Conservation (phyloP, 2,797 vertebrate species). For the Natrix natrix region DNA sequence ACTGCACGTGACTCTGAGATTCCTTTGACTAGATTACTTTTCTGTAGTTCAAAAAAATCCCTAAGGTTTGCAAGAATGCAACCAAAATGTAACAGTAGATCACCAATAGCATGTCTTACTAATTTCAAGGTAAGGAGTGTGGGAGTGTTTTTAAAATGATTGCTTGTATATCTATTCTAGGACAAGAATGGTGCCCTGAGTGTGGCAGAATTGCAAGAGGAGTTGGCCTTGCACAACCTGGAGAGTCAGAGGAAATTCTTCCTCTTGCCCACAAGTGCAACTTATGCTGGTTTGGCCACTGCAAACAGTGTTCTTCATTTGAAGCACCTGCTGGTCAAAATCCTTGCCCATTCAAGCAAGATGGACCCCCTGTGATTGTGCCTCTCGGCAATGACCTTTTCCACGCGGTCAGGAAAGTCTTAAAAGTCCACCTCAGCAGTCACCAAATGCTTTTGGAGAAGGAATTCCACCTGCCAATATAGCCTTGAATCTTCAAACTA, state of each 20-base stretch:
- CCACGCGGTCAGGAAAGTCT: neutral
- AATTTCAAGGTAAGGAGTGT: neutral
- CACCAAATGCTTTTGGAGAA: neutral
- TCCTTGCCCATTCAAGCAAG: conserved; percentile 69
- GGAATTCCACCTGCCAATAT: neutral
- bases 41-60: neutral
- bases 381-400: neutral
- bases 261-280: conserved; percentile 80
- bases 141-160: neutral
- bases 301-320: conserved; percentile 75
- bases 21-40: neutral
- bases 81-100: neutral
- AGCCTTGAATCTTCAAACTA: neutral
- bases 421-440: neutral
- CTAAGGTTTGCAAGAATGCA: neutral
- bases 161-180: conserved; percentile 59
- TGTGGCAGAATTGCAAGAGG: conserved; percentile 75
- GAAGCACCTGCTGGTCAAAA: conserved; percentile 79
- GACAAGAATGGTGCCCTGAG: conserved; percentile 78
- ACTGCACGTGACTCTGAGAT: neutral
- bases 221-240: conserved; percentile 76
- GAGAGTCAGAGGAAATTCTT: conserved; percentile 75
- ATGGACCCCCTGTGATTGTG: neutral
- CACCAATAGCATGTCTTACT: neutral
- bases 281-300: conserved; percentile 65